These are phyloP conservation scores for Ispidina picta DNA, from an alignment of 2,797 vertebrate genomes.

Conservation along the genomic window DNA sequence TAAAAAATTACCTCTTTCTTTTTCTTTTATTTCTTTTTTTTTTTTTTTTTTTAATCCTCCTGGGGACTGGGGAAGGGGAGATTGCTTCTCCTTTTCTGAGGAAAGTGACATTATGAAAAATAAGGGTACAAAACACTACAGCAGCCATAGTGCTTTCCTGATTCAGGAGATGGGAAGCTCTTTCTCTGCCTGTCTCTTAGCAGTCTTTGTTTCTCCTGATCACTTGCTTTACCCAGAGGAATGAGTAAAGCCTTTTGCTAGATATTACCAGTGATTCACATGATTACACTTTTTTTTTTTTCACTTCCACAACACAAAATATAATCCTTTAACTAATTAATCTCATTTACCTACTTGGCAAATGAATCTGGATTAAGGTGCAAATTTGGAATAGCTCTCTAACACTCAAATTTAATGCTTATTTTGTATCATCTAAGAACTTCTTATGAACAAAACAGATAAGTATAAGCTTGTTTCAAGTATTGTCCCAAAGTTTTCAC, in stretches of 20 bases:
- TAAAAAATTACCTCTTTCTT: not conserved
- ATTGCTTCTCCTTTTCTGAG: not conserved
- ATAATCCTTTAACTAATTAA: not conserved
- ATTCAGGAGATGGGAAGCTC: not conserved
- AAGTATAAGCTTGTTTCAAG: not conserved
- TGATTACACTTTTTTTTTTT: not conserved
- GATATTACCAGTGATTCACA: not conserved
- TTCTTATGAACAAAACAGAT: not conserved
- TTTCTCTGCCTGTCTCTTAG: not conserved
- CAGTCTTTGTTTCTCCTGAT: not conserved
- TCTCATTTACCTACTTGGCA: conserved; percentile 8
- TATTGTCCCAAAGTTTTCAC: not conserved
- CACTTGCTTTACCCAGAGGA: not conserved
- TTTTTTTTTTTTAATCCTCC: no score
- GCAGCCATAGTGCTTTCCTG: not conserved
- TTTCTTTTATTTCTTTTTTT: no score
- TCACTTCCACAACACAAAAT: not conserved
- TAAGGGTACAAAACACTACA: not conserved
- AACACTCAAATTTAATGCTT: not conserved
- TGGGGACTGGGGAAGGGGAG: not conserved
- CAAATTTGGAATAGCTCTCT: not conserved
- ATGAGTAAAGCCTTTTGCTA: not conserved
- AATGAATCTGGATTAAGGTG: not conserved
- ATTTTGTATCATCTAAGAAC: not conserved
- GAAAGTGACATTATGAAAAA: not conserved